phyloP scores from a whole-genome alignment of 1,140 invertebrate genomes.

The Drosophila malerkotliana region DNA sequence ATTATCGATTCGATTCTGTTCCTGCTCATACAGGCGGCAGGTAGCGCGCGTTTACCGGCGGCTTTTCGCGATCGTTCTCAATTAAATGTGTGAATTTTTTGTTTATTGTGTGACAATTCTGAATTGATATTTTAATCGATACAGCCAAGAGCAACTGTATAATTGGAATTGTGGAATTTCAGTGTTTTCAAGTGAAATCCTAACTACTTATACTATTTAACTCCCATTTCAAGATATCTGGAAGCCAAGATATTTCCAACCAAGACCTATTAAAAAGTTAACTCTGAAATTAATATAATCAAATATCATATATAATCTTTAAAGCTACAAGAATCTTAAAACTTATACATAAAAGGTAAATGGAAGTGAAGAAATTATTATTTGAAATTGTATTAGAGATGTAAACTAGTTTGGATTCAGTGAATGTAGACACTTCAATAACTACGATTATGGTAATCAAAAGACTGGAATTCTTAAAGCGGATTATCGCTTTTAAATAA shows the following conservation, averaged over 20 bases:
- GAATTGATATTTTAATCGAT: conserved; percentile 21
- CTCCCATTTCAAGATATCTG: neutral
- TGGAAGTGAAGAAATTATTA: too few relatives aligned
- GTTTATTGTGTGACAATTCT: conserved; percentile 64
- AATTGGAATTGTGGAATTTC: conserved; percentile 1
- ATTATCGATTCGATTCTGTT: conserved; percentile 8
- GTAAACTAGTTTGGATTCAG: neutral
- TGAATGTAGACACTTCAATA: neutral
- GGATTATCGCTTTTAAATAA: too few relatives aligned
- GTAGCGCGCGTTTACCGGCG: conserved; percentile 50
- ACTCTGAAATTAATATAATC: neutral
- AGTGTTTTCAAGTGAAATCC: conserved; percentile 7
- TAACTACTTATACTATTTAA: conserved; percentile 2
- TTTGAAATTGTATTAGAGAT: neutral
- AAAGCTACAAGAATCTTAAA: neutral
- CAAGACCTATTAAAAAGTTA: neutral
- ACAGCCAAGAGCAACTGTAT: conserved; percentile 18
- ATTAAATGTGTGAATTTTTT: conserved; percentile 63
- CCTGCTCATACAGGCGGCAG: neutral
- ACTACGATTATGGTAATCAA: neutral
- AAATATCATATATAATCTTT: neutral
- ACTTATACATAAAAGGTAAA: neutral
- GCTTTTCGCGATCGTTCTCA: conserved; percentile 53
- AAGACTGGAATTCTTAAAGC: too few relatives aligned
- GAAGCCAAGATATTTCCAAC: neutral